These are phyloP conservation scores for Phycodurus eques DNA, from an alignment of 2,113 vertebrate genomes.

Conservation along the genomic window DNA sequence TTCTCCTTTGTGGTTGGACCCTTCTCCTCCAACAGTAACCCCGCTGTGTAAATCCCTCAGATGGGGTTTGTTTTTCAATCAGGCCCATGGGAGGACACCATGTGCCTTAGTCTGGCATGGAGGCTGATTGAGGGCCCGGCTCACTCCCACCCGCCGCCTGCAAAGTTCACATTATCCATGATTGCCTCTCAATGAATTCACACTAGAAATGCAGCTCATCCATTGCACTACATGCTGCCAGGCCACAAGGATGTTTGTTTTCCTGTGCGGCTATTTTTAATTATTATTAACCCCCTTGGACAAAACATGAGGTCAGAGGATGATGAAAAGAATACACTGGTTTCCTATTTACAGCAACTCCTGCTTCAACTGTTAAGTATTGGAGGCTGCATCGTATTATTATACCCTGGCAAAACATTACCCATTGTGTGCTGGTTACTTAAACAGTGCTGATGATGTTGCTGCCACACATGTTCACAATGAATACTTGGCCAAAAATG, in stretches of 20 bases:
- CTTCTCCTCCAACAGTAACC: constrained; percentile 26
- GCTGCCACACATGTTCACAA: background rate
- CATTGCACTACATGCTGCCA: background rate
- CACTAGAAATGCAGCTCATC: background rate
- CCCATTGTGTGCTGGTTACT: background rate
- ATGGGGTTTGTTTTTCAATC: constrained; percentile 37
- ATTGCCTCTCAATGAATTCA: constrained; percentile 9
- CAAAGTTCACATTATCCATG: constrained; percentile 10
- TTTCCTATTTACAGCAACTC: background rate
- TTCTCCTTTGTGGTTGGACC: constrained; percentile 17
- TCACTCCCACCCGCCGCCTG: constrained; percentile 7
- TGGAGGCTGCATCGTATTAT: constrained; percentile 4
- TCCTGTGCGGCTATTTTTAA: background rate
- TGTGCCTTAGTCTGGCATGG: constrained; percentile 18
- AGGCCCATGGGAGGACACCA: constrained; percentile 29
- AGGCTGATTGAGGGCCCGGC: constrained; percentile 18
- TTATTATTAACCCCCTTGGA: constrained; percentile 3
- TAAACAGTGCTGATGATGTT: background rate
- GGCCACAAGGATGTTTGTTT: constrained; percentile 3
- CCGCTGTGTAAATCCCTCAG: constrained; percentile 48
- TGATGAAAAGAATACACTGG: background rate
- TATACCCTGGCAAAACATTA: background rate
- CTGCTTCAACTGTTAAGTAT: constrained; percentile 9
- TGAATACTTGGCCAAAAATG: background rate
- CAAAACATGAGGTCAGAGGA: background rate